Base-by-base conservation (phyloP, 2,797 vertebrate genomes). In the Cygnus olor region DNA sequence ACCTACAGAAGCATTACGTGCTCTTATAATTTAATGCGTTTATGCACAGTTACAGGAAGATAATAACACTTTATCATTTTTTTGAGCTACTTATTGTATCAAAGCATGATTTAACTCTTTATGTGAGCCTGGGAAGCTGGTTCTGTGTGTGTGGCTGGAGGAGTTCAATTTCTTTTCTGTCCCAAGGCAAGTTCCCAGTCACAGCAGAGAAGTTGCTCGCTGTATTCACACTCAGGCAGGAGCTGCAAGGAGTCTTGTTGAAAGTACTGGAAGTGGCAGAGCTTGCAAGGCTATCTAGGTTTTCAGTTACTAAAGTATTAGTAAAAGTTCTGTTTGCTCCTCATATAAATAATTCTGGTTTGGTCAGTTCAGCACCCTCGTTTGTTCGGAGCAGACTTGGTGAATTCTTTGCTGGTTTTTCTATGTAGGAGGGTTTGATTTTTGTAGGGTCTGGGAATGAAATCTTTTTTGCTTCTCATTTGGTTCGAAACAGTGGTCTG, bases 291-390 rank as follows among this genome's bases (percentile, higher is more conserved):
- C 42, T 80, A 2, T 38, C 3, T 24, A 71, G 36, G 45, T 32
- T 95, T 77, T 47, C 8, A 32, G 44, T 69, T 57, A 8, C 65
- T 95, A 34, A 78, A 69, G 34, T n/a, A 16, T 18, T 51, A 64
- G 32, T 53, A 60, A 19, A 65, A 89, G 63, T 86, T 89, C 34
- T 42, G 78, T 85, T 83, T 80, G 42, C 69, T 83, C 36, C 10
- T 76, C 72, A 49, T 5, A 10, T 74, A 69, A 85, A 56, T 80
- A 92, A 34, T 54, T 80, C 10, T n/a, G 27, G 45, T 45, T 58
- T 3, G 3, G 42, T 85, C 47, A 44, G n/a, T 80, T 88, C 36
- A 70, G 63, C 24, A 19, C 51, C 25, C 71, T 68, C 40, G 3
- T 89, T 82, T 89, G 42, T 74, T 90, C 47, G 72, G 69, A 76